Percentiles rank a stretch among this genome's conserved stretches.
phyloP scores from a whole-genome alignment of 2,797 vertebrate species.

The Phataginus tricuspis region DNA sequence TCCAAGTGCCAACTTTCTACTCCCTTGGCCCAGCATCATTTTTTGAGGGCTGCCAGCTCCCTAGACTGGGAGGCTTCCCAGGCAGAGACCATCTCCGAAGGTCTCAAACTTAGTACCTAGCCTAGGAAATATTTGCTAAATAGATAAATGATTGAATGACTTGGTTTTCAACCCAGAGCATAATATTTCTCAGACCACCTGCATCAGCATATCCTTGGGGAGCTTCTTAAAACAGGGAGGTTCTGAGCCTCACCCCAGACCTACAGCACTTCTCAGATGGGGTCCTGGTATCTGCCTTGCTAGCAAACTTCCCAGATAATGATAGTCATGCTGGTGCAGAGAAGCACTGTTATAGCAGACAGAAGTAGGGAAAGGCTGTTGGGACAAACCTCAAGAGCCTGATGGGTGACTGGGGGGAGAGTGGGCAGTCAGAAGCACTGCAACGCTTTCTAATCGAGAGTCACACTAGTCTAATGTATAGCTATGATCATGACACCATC shows the following conservation, averaged over 20 bases:
- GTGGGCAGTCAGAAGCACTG: neutral
- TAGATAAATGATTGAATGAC: neutral
- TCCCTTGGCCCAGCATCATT: neutral
- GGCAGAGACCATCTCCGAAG: neutral
- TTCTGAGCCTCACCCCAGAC: slow-evolving; percentile 43
- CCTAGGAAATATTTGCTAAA: slow-evolving; percentile 27
- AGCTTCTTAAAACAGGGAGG: neutral
- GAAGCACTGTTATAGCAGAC: neutral
- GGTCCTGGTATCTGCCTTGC: neutral
- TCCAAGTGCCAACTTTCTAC: neutral
- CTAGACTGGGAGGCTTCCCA: neutral
- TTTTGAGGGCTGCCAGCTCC: neutral
- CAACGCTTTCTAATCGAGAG: neutral
- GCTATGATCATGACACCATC: neutral
- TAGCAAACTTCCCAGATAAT: neutral
- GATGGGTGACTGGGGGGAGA: neutral
- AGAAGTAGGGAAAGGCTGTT: neutral
- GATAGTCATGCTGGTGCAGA: neutral
- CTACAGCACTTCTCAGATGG: neutral
- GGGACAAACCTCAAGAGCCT: neutral
- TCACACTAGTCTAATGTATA: neutral
- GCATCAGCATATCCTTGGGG: slow-evolving; percentile 22
- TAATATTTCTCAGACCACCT: slow-evolving; percentile 55
- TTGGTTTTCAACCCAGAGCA: slow-evolving; percentile 28
- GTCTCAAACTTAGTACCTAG: neutral